Percentiles rank a stretch among this genome's conserved stretches.
These are phyloP conservation scores for Pollimyrus isidori DNA, from an alignment of 2,113 vertebrate species.

Conservation along the genomic window DNA sequence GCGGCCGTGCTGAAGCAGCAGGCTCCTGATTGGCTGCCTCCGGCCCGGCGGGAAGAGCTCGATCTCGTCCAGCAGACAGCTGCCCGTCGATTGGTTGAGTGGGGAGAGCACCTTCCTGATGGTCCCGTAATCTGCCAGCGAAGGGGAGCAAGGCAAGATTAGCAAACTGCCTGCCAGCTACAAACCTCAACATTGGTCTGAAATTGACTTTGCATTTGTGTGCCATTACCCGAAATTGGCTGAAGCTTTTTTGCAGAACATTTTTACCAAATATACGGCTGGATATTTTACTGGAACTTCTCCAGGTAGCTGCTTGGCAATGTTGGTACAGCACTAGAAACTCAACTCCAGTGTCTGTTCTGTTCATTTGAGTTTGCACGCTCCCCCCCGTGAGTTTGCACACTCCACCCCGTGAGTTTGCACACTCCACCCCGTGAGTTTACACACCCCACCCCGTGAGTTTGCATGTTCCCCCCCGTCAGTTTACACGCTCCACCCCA, in stretches of 20 bases:
- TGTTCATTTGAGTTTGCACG: not conserved
- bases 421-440: not conserved
- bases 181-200: not conserved
- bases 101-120: conserved; percentile 85
- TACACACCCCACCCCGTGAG: not conserved
- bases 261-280: not conserved
- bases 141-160: not conserved
- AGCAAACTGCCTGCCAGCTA: not conserved
- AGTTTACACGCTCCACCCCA: too few species aligned
- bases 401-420: too few species aligned
- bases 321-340: not conserved
- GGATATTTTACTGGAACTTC: not conserved
- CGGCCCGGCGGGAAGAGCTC: conserved; percentile 70
- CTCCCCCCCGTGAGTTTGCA: not conserved
- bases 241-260: not conserved
- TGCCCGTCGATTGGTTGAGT: conserved; percentile 64
- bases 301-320: not conserved
- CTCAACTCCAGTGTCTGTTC: not conserved
- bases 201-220: not conserved
- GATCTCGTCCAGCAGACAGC: conserved; percentile 87
- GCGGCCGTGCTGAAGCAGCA: conserved; percentile 79
- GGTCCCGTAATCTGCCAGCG: conserved; percentile 75
- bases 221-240: not conserved
- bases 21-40: conserved; percentile 69
- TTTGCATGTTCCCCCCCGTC: not conserved